Percentiles rank a stretch among this genome's conserved stretches.
phyloP scores from a whole-genome alignment of 2,113 vertebrate species.

The Trachemys scripta region DNA sequence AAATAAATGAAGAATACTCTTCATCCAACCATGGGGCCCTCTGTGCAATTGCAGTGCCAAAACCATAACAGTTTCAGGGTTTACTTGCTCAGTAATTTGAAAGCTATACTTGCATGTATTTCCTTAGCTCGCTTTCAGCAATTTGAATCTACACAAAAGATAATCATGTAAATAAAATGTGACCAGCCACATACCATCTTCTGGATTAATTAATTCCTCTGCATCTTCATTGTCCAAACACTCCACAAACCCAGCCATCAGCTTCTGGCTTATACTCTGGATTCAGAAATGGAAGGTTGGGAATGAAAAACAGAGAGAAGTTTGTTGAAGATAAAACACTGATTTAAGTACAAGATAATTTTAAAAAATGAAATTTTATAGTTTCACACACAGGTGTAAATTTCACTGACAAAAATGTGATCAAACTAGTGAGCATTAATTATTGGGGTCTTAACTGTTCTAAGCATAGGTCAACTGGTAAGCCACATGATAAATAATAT shows the following conservation, averaged over 20 bases:
- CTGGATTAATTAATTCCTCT: constrained; percentile 88
- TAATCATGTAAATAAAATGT: constrained; percentile 2
- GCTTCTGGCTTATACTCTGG: constrained; percentile 91
- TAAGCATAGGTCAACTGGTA: neutral
- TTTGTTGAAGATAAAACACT: neutral
- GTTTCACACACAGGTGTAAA: neutral
- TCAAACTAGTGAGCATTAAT: neutral
- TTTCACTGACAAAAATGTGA: neutral
- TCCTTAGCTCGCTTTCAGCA: neutral
- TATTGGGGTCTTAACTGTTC: neutral
- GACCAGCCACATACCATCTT: constrained; percentile 83
- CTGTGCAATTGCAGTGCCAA: neutral
- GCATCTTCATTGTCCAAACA: constrained; percentile 95
- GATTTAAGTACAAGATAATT: neutral
- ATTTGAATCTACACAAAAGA: neutral
- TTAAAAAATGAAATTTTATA: neutral
- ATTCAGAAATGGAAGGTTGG: constrained; percentile 18
- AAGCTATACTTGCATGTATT: neutral
- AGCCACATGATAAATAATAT: neutral
- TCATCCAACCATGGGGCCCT: neutral
- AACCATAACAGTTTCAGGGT: neutral
- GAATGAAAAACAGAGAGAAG: neutral
- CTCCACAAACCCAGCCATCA: constrained; percentile 98
- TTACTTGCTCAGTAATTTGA: neutral
- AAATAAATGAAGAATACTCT: neutral